These are phyloP conservation scores for Platyscapa corneri DNA, from an alignment of 1,140 invertebrate genomes.

Conservation along the genomic window DNA sequence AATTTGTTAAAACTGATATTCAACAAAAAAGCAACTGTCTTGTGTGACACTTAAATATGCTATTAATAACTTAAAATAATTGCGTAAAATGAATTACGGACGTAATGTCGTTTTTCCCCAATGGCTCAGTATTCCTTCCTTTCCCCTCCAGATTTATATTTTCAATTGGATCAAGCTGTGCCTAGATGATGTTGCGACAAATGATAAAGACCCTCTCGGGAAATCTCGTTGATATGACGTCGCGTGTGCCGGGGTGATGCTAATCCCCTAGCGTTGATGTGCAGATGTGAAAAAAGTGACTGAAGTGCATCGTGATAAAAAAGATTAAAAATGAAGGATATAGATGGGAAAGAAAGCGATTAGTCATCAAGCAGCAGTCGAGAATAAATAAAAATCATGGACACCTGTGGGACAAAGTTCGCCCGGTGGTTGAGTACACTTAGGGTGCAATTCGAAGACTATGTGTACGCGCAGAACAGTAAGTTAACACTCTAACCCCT, in stretches of 20 bases:
- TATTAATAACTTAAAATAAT: no score
- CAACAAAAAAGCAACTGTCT: no score
- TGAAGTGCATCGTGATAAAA: no score
- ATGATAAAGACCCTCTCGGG: background rate
- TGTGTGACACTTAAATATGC: no score
- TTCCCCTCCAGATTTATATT: background rate
- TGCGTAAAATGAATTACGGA: no score
- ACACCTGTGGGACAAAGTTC: conserved; percentile 50
- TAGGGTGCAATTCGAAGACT: conserved; percentile 53
- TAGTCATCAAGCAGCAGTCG: background rate
- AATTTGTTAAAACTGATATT: no score
- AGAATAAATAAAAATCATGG: conserved; percentile 39
- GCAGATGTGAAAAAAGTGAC: background rate
- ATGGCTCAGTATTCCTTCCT: background rate
- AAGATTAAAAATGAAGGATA: background rate
- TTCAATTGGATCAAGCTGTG: background rate
- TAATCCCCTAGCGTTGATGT: no score
- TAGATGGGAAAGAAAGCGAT: background rate
- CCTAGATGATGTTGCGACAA: background rate
- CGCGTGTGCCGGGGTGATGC: background rate
- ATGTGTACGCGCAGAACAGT: conserved; percentile 57
- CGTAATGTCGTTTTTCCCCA: no score
- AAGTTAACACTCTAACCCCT: conserved; percentile 38
- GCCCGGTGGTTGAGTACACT: conserved; percentile 52
- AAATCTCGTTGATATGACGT: background rate